Conservation (phyloP, 2,888 invertebrate species). For the Xestia rhomboidea region DNA sequence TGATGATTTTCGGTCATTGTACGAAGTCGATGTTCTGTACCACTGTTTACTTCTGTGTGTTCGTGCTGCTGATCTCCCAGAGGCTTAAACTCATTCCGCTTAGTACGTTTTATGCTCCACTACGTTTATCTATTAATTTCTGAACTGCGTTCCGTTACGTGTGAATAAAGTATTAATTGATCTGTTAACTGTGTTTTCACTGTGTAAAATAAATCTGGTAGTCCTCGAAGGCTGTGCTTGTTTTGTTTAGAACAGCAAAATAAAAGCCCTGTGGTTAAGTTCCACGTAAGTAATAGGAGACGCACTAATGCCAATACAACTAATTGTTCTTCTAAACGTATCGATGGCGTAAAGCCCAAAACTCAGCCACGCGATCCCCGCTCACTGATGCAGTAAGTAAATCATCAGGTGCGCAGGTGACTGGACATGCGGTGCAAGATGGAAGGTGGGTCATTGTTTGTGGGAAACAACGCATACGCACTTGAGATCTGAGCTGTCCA, state of each 20-base stretch:
- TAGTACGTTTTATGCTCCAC: conserved; percentile 75
- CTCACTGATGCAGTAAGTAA: no score
- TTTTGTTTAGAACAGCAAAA: neutral
- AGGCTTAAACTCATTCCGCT: conserved; percentile 82
- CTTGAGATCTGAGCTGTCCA: no score
- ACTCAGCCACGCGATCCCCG: no score
- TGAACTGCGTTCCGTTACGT: conserved; percentile 21
- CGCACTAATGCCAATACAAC: no score
- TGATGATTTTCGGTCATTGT: neutral
- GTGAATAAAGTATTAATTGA: neutral
- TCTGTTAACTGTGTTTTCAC: neutral
- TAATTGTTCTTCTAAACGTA: no score
- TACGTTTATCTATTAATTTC: conserved; percentile 46
- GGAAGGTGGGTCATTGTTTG: no score
- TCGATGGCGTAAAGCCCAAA: no score
- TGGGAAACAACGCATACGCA: no score
- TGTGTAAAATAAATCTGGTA: neutral
- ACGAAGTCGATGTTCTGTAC: neutral
- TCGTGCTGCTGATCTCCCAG: conserved; percentile 67
- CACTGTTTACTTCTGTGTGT: no score
- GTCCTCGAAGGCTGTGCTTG: neutral
- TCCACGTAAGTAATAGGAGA: neutral
- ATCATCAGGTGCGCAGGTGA: no score
- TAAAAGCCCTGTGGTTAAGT: neutral
- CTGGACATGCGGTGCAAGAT: no score